These are phyloP conservation scores for Ochotona curzoniae DNA, from an alignment of 2,113 vertebrate genomes.

Conservation along the genomic window DNA sequence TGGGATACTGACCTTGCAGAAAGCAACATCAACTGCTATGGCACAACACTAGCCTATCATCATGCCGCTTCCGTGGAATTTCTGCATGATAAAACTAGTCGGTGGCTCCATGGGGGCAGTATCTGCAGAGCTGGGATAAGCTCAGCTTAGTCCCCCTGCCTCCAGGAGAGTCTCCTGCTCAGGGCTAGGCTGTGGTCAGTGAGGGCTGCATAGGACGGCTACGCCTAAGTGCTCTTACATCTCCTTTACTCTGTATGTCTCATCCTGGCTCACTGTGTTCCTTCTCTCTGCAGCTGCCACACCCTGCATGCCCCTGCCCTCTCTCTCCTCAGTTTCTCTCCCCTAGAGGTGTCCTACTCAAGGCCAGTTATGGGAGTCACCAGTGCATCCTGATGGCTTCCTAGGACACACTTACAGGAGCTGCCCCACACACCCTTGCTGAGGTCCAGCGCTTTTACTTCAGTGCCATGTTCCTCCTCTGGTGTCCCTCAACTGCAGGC, in stretches of 20 bases:
- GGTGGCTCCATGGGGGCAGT: accelerated
- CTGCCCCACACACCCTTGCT: accelerated
- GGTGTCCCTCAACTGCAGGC: background rate
- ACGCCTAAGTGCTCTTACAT: accelerated
- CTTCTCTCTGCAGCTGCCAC: accelerated
- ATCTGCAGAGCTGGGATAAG: accelerated
- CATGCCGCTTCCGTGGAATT: accelerated
- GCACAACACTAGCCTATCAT: too few species aligned
- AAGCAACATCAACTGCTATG: too few species aligned
- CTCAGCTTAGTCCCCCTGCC: accelerated
- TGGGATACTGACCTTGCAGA: too few species aligned
- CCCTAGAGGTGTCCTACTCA: background rate
- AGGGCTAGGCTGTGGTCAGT: accelerated
- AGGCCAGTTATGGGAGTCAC: accelerated
- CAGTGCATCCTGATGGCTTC: background rate
- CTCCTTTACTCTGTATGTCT: accelerated
- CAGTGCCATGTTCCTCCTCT: accelerated
- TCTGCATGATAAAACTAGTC: background rate
- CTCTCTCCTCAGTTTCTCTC: too few species aligned
- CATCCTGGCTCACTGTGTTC: accelerated
- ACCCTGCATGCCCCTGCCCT: accelerated
- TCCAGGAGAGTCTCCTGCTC: accelerated
- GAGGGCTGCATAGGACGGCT: accelerated
- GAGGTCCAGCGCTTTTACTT: accelerated
- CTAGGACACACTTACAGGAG: accelerated